Conservation (phyloP, 1,140 invertebrate genomes). For the Augochlora pura region DNA sequence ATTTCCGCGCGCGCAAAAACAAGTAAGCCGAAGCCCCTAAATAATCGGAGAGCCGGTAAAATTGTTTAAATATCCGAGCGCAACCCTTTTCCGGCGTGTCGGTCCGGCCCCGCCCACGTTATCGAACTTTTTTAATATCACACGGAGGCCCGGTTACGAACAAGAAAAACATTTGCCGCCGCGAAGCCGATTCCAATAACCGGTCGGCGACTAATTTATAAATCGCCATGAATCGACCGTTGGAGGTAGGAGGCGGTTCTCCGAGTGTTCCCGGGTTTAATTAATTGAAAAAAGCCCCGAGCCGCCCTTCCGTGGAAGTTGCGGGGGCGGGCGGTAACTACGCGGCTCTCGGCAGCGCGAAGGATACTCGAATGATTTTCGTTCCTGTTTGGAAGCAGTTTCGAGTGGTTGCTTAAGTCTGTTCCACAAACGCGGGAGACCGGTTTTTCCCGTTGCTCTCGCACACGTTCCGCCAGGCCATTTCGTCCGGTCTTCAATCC, state of each 20-base stretch:
- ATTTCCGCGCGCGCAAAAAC: too few species aligned
- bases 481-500: slow-evolving; percentile 8
- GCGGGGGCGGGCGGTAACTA: not conserved
- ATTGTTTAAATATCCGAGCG: too few species aligned
- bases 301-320: slow-evolving; percentile 25
- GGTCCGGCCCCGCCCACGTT: too few species aligned
- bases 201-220: not conserved
- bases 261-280: slow-evolving; percentile 30
- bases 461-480: slow-evolving; percentile 7
- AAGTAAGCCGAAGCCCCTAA: too few species aligned
- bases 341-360: not conserved
- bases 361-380: slow-evolving; percentile 55
- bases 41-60: too few species aligned
- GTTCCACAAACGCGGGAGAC: slow-evolving; percentile 43
- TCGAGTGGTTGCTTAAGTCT: slow-evolving; percentile 56
- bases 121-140: slow-evolving; percentile 1
- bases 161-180: not conserved
- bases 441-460: slow-evolving; percentile 1
- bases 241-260: not conserved
- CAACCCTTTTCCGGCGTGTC: too few species aligned
- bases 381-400: slow-evolving; percentile 63
- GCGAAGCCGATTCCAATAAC: slow-evolving; percentile 25
- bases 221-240: not conserved
- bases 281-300: slow-evolving; percentile 46
- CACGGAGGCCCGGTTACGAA: not conserved